Conservation (phyloP, 2,888 invertebrate species). For the Pristionchus entomophagus region DNA sequence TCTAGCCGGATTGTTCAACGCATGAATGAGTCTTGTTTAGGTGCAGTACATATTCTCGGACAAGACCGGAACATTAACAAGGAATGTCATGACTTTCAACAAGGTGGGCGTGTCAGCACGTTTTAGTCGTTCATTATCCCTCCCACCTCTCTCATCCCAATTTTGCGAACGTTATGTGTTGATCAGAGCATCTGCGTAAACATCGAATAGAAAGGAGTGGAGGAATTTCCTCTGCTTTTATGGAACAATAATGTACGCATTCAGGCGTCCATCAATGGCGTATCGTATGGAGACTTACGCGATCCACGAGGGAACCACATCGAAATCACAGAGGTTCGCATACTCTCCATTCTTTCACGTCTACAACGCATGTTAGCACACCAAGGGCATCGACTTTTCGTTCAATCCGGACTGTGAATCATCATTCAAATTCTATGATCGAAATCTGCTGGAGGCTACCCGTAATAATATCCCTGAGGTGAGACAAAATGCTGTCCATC, state of each 20-base stretch:
- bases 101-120: no score
- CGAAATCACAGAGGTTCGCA: constrained; percentile 66
- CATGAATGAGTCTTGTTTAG: constrained; percentile 81
- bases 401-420: constrained; percentile 90
- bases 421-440: constrained; percentile 94
- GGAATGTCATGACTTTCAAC: constrained; percentile 99
- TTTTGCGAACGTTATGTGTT: no score
- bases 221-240: no score
- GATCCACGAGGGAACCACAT: constrained; percentile 69
- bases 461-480: constrained; percentile 84
- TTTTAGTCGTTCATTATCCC: no score
- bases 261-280: constrained; percentile 86
- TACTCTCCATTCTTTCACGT: not conserved
- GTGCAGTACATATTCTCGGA: constrained; percentile 99
- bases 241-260: no score
- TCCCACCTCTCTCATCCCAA: no score
- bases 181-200: no score
- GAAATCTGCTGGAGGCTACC: constrained; percentile 88
- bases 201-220: no score
- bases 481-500: no score
- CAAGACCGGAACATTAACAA: constrained; percentile 98
- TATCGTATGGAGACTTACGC: constrained; percentile 88
- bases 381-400: constrained; percentile 85
- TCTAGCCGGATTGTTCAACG: no score
- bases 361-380: constrained; percentile 55